A percentile compares a stretch with the other conserved stretches of the same genome.
These are phyloP conservation scores for Anoplius nigerrimus DNA, from an alignment of 2,888 invertebrate genomes.

Conservation along the genomic window DNA sequence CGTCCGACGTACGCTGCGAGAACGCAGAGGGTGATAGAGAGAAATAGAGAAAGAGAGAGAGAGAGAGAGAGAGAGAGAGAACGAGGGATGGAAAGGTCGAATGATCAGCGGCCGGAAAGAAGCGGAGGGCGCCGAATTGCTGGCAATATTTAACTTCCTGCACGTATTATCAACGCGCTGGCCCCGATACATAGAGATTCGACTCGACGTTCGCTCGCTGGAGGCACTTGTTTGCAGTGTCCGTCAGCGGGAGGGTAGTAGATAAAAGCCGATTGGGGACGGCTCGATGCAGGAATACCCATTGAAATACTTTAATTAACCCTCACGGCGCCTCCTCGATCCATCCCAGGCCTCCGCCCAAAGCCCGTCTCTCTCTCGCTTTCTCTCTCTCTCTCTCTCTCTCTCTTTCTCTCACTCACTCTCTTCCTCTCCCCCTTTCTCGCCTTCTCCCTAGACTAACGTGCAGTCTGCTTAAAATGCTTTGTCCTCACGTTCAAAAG, in stretches of 20 bases:
- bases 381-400: not conserved
- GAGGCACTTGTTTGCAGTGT: constrained; percentile 62
- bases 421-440: too few species aligned
- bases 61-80: too few species aligned
- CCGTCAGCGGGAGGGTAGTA: constrained; percentile 50
- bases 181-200: constrained; percentile 43
- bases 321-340: constrained; percentile 44
- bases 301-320: constrained; percentile 68
- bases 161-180: constrained; percentile 34
- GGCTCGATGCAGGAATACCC: constrained; percentile 57
- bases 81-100: not conserved
- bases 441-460: constrained; percentile 25
- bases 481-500: constrained; percentile 49
- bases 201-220: constrained; percentile 47
- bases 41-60: too few species aligned
- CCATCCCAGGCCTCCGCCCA: too few species aligned
- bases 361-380: constrained; percentile 10
- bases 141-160: constrained; percentile 53
- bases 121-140: constrained; percentile 34
- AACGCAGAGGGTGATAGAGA: too few species aligned
- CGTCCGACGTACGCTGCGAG: too few species aligned
- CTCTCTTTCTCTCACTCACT: not conserved
- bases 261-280: constrained; percentile 60
- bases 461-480: constrained; percentile 53
- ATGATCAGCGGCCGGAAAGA: constrained; percentile 7